These are phyloP conservation scores for Crocallis elinguaria DNA, from an alignment of 2,888 invertebrate genomes.

Conservation along the genomic window DNA sequence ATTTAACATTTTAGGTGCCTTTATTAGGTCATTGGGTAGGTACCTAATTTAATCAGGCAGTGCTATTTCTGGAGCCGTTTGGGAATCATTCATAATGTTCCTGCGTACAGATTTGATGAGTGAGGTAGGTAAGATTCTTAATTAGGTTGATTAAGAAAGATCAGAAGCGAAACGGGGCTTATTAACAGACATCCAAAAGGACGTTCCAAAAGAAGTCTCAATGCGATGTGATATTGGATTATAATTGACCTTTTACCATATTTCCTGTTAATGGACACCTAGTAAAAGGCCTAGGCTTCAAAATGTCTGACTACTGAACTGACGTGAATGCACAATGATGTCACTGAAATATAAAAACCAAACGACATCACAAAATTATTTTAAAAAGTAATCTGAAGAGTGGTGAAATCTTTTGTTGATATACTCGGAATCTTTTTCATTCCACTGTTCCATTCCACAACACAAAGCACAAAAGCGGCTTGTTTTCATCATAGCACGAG, in stretches of 20 bases:
- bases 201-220: too few relatives aligned
- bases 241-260: too few relatives aligned
- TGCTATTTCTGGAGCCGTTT: conserved; percentile 7
- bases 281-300: too few relatives aligned
- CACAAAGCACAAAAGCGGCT: conserved; percentile 15
- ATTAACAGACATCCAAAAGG: too few relatives aligned
- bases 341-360: not conserved
- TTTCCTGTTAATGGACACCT: too few relatives aligned
- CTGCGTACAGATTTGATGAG: conserved; percentile 4
- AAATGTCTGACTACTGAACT: too few relatives aligned
- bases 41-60: conserved; percentile 17
- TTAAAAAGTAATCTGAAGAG: conserved; percentile 7
- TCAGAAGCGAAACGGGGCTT: not conserved
- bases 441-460: conserved; percentile 5
- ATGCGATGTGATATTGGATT: too few relatives aligned
- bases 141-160: not conserved
- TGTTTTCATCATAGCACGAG: conserved; percentile 28
- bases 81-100: conserved; percentile 12
- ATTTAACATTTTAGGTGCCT: conserved; percentile 17
- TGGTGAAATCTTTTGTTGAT: not conserved
- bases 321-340: too few relatives aligned
- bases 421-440: conserved; percentile 10
- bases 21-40: conserved; percentile 17
- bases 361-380: not conserved
- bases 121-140: not conserved